Evolutionary conservation across 2,797 vertebrate species (phyloP).

Genomic region (Eutrigla gurnardus): DNA sequence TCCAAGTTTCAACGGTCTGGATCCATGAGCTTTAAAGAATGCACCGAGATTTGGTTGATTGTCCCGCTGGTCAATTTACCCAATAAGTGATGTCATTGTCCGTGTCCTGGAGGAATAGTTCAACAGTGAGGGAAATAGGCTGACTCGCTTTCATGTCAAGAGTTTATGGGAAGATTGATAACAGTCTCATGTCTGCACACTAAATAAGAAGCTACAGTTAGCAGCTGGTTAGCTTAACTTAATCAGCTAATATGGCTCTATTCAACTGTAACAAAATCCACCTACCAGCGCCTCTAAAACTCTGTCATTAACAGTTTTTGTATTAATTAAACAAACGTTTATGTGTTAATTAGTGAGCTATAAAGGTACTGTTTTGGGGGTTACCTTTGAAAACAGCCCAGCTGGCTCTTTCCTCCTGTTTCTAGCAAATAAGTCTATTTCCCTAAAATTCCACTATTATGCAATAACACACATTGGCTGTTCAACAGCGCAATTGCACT

Average conservation of each 20-base stretch:
- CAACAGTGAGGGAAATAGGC: not conserved
- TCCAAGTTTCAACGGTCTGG: conserved; percentile 28
- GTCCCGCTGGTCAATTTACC: conserved; percentile 37
- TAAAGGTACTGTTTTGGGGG: not conserved
- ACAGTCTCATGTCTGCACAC: not conserved
- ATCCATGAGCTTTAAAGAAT: conserved; percentile 48
- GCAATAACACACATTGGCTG: not conserved
- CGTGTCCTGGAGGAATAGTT: conserved; percentile 1
- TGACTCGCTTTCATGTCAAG: not conserved
- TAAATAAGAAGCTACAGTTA: not conserved
- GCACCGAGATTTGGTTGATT: conserved; percentile 19
- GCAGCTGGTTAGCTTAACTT: not conserved
- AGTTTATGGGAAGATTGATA: not conserved
- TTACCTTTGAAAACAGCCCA: not conserved
- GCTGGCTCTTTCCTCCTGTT: not conserved
- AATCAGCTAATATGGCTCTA: not conserved
- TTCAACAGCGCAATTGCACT: not conserved
- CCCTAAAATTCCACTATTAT: not conserved
- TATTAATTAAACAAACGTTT: not conserved
- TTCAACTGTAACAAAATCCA: conserved; percentile 3
- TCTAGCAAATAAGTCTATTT: not conserved
- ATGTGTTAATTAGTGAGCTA: not conserved
- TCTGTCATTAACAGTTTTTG: not conserved
- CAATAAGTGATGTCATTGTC: conserved; percentile 2
- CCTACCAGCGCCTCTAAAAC: not conserved